Evolutionary conservation across 2,797 vertebrate genomes (phyloP), one percentile per base, ranked within the genome.

Genomic region (Etheostoma nigrum): DNA sequence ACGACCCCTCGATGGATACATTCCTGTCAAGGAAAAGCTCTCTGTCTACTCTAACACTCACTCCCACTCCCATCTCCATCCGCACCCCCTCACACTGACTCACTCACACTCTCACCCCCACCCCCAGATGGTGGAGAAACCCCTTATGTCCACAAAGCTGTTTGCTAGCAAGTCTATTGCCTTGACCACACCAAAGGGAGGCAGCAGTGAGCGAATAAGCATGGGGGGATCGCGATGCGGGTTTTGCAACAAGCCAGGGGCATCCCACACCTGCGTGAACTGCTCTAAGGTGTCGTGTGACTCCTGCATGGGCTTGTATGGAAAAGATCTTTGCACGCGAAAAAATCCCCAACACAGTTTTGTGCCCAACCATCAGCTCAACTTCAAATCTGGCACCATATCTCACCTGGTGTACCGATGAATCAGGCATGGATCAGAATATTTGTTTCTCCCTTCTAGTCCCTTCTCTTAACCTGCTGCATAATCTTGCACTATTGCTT

Each of bases 251-350:
- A 97, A 97, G 67, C 90, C 96, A 0, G 97, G 96, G 10, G 97
- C 98, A 8, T 90, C 97, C 8, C 96, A 98, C 94, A 99, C 98
- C 60, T 99, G 98, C 84, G 95, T 98, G n/a, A 97, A 97, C 91
- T 99, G 98, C 93, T 99, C 98, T 3, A 99, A 99, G 89, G 97
- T 99, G 76, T 99, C 98, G 4, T 99, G 98, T 61, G 97, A 98
- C 87, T 52, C 94, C 57, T 99, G 98, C 95, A 96, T 97, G 93
- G 91, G 85, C 66, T 96, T 97, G 77, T 99, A 99, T 83, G 96
- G 95, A 72, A 97, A 96, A 0, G 98, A 99, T 89, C 91, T 96
- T n/a, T 99, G 98, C 94, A 97, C 97, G 65, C 95, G 96, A 74
- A 99, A 99, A 91, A 97, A 94, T 0, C 96, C 97, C 78, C 96